phyloP scores from a whole-genome alignment of 2,797 vertebrate species.

The Cynopterus sphinx region DNA sequence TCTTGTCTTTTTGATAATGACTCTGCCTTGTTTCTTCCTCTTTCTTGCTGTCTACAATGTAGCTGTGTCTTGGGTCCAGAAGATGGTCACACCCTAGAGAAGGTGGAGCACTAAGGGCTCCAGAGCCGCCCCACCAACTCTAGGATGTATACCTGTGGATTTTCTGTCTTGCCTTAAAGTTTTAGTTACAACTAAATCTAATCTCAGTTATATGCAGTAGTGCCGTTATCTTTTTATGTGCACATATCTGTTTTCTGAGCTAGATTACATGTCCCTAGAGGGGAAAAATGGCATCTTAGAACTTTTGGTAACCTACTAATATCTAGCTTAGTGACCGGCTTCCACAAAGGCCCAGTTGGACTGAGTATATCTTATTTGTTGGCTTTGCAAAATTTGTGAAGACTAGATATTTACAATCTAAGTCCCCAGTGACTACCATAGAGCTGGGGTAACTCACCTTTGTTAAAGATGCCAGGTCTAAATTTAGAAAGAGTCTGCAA shows the following conservation, averaged over 20 bases:
- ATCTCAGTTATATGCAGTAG: background rate
- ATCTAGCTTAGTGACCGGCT: background rate
- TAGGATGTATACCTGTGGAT: background rate
- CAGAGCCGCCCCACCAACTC: background rate
- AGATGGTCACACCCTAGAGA: background rate
- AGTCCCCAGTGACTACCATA: background rate
- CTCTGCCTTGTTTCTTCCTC: background rate
- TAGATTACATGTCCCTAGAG: background rate
- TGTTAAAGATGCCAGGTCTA: background rate
- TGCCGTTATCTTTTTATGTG: background rate
- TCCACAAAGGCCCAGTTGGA: background rate
- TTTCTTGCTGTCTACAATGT: background rate
- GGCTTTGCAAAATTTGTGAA: background rate
- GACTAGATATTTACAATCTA: background rate
- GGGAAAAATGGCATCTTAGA: background rate
- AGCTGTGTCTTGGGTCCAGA: background rate
- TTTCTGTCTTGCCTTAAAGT: background rate
- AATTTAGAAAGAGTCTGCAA: background rate
- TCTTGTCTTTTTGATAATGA: background rate
- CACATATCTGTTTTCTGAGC: background rate
- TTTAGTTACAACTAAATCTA: background rate
- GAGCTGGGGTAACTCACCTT: background rate
- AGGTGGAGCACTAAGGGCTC: fast-evolving
- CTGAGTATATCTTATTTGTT: background rate
- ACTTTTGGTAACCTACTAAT: background rate